These are phyloP conservation scores for Eristalinus sepulchralis DNA, from an alignment of 2,888 invertebrate species.

Conservation along the genomic window DNA sequence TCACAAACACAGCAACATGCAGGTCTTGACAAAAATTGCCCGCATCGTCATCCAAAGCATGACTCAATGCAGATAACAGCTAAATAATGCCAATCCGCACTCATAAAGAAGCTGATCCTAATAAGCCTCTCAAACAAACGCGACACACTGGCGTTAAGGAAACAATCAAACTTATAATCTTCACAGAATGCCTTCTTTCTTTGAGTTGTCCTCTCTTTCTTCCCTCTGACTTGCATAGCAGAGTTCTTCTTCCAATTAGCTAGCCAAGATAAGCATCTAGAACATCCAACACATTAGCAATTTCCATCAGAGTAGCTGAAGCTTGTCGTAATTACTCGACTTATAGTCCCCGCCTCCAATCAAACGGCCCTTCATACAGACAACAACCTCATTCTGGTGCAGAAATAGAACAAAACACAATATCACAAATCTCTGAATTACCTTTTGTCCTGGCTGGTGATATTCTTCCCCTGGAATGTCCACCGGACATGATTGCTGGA, in stretches of 20 bases:
- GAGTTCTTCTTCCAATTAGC: not conserved
- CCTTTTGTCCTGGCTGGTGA: conserved; percentile 82
- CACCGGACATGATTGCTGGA: conserved; percentile 83
- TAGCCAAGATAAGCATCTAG: not conserved
- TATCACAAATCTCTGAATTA: conserved; percentile 73
- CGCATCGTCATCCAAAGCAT: too few species aligned
- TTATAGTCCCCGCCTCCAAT: not conserved
- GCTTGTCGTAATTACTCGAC: not conserved
- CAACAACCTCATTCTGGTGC: not conserved
- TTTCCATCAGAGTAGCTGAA: not conserved
- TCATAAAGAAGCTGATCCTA: too few species aligned
- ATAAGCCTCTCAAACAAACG: not conserved
- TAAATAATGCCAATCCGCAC: too few species aligned
- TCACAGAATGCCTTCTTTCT: not conserved
- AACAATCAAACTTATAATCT: not conserved
- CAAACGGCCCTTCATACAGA: not conserved
- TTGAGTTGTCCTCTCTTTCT: not conserved
- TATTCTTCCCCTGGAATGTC: conserved; percentile 83
- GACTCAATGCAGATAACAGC: too few species aligned
- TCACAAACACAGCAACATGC: too few species aligned
- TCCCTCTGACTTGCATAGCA: not conserved
- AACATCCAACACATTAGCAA: not conserved
- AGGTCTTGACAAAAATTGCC: too few species aligned
- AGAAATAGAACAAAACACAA: not conserved
- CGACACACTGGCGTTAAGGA: not conserved